Evolutionary conservation across 2,888 invertebrate genomes (phyloP).

Genomic region (Epirrhoe alternata): DNA sequence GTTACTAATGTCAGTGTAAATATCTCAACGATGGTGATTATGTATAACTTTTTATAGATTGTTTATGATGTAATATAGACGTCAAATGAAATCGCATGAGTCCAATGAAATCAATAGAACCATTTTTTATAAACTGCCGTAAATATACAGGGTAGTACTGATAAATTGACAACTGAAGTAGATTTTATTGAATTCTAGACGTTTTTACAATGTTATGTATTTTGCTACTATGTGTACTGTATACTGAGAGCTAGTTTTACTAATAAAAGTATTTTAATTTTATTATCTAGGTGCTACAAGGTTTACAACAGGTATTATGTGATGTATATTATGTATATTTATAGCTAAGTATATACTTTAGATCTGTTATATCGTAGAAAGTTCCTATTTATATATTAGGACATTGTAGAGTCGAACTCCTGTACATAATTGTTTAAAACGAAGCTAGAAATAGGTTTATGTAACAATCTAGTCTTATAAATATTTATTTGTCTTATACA

Average conservation of each 20-base stretch:
- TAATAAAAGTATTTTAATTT: conserved; percentile 38
- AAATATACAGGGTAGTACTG: conserved; percentile 35
- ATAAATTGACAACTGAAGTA: conserved; percentile 29
- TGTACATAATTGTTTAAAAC: conserved; percentile 22
- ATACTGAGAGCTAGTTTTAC: conserved; percentile 37
- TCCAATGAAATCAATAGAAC: conserved; percentile 24
- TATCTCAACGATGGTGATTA: conserved; percentile 29
- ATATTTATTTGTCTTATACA: conserved; percentile 23
- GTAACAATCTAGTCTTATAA: conserved; percentile 18
- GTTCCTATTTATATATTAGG: conserved; percentile 21
- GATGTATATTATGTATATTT: conserved; percentile 40
- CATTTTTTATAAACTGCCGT: conserved; percentile 21
- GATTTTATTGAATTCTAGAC: conserved; percentile 32
- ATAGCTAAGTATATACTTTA: conserved; percentile 37
- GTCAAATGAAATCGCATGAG: conserved; percentile 36
- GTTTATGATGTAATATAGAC: conserved; percentile 27
- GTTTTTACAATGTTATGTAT: conserved; percentile 35
- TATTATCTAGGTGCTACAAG: conserved; percentile 45
- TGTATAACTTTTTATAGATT: conserved; percentile 25
- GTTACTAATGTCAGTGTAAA: conserved; percentile 30
- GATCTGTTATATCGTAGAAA: conserved; percentile 29
- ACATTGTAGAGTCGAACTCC: conserved; percentile 17
- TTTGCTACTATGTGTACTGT: conserved; percentile 33
- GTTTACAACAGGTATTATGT: conserved; percentile 38
- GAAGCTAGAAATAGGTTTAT: conserved; percentile 23